Base-by-base conservation (phyloP, 1,140 invertebrate species). In the Bactericera cockerelli region DNA sequence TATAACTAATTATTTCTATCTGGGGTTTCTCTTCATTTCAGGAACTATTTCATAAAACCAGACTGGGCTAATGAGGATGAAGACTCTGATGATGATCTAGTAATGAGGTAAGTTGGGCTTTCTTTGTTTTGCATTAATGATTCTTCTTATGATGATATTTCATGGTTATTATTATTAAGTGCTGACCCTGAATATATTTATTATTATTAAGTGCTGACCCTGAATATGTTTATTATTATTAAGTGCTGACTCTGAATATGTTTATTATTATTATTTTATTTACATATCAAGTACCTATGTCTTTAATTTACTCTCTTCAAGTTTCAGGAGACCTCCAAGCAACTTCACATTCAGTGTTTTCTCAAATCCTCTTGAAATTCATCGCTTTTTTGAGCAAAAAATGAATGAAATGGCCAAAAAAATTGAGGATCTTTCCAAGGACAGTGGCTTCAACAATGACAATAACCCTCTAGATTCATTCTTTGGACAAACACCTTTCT, bases 301-400 rank as follows among this genome's bases (percentile, higher is more conserved):
- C n/a, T n/a, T n/a, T n/a, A n/a, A n/a, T n/a, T n/a, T n/a, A n/a
- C n/a, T n/a, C n/a, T n/a, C n/a, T n/a, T n/a, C n/a, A n/a, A 31
- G 3, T 49, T 49, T 49, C 42, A 49, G 42, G 22, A 49, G 22
- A 10, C 42, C 42, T 49, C 42, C n/a, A n/a, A n/a, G n/a, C 3
- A 16, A 49, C 8, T 49, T 49, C 42, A 49, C n/a, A n/a, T 49
- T 49, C 42, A 49, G 42, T 49, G 42, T 49, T 49, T 67, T 69
- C 28, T 67, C 55, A 14, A 63, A 71, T 63, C 69, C 70, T n/a
- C 56, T 71, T 26, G 65, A 70, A 63, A 71, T 72, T 10, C 66
- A 64, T 4, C 61, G 61, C 19, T 70, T 65, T 13, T 72, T 72
- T 57, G 69, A 71, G 60, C 62, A 63, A 1, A 65, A 72, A 60